Percentiles rank a stretch among this genome's conserved stretches.
These are phyloP conservation scores for Conops quadrifasciatus DNA, from an alignment of 2,888 invertebrate genomes.

Conservation along the genomic window DNA sequence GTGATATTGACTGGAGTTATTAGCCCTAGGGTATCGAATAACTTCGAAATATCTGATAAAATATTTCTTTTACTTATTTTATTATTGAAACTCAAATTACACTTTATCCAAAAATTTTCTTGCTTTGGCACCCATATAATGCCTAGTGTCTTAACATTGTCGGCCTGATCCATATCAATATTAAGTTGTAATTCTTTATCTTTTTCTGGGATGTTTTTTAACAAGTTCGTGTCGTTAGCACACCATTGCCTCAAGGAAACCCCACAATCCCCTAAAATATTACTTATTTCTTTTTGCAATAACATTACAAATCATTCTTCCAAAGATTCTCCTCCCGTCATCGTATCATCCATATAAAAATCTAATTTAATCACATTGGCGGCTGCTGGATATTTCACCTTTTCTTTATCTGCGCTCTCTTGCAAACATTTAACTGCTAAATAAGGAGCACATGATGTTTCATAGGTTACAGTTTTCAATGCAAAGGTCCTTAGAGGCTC, in stretches of 20 bases:
- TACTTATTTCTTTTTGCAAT: slow-evolving; percentile 1
- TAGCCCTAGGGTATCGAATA: slow-evolving; percentile 31
- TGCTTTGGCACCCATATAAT: slow-evolving; percentile 12
- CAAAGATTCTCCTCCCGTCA: slow-evolving; percentile 9
- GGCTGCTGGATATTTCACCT: slow-evolving; percentile 43
- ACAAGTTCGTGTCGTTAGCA: background rate
- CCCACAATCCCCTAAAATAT: background rate
- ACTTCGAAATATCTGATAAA: too few species aligned
- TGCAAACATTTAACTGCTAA: too few species aligned
- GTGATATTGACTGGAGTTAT: slow-evolving; percentile 30
- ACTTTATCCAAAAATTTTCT: slow-evolving; percentile 11
- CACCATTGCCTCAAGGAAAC: slow-evolving; percentile 14
- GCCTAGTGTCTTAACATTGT: slow-evolving; percentile 13
- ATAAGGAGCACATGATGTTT: too few species aligned
- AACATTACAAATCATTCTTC: slow-evolving; percentile 9
- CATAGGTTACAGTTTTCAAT: too few species aligned
- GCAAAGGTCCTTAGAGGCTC: slow-evolving; percentile 19
- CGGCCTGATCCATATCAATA: background rate
- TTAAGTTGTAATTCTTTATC: background rate
- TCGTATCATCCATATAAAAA: too few species aligned
- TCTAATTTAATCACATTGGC: too few species aligned
- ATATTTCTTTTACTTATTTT: slow-evolving; percentile 18
- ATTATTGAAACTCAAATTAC: background rate
- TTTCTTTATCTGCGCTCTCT: too few species aligned
- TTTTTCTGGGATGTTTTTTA: slow-evolving; percentile 6